Evolutionary conservation across 1,140 invertebrate species (phyloP).

Genomic region (Drosophila sp.): DNA sequence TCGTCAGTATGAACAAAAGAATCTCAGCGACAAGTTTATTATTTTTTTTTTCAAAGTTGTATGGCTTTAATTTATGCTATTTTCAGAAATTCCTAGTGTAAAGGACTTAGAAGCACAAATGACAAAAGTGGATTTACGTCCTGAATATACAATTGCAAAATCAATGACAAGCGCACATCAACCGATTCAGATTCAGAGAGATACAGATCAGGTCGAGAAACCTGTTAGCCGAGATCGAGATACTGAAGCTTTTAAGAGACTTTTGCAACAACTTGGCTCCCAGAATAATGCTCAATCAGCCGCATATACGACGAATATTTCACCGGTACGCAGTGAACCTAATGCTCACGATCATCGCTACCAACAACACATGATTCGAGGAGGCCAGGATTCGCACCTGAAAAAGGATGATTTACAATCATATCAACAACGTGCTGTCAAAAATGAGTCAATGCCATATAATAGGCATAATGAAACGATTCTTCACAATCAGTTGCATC

Average conservation of each 20-base stretch:
- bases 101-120: conserved; percentile 74
- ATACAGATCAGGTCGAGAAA: conserved; percentile 44
- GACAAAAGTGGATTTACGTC: conserved; percentile 64
- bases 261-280: conserved; percentile 62
- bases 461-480: conserved; percentile 18
- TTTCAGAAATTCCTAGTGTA: conserved; percentile 67
- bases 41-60: background rate
- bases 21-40: no score
- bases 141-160: conserved; percentile 25
- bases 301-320: conserved; percentile 11
- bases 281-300: conserved; percentile 37
- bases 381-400: conserved; percentile 1
- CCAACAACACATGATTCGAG: background rate
- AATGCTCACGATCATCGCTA: background rate
- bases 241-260: conserved; percentile 66
- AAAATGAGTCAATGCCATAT: conserved; percentile 9
- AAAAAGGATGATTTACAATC: conserved; percentile 22
- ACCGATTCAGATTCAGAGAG: conserved; percentile 29
- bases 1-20: no score
- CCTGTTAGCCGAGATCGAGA: conserved; percentile 54
- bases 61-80: background rate
- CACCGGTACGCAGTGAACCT: background rate
- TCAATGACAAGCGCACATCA: conserved; percentile 4
- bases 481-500: conserved; percentile 21
- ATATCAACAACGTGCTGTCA: conserved; percentile 26